A percentile compares a stretch with the other conserved stretches of the same genome.
Evolutionary conservation across 2,797 vertebrate genomes (phyloP).

Genomic region (Lycodopsis pacificus): DNA sequence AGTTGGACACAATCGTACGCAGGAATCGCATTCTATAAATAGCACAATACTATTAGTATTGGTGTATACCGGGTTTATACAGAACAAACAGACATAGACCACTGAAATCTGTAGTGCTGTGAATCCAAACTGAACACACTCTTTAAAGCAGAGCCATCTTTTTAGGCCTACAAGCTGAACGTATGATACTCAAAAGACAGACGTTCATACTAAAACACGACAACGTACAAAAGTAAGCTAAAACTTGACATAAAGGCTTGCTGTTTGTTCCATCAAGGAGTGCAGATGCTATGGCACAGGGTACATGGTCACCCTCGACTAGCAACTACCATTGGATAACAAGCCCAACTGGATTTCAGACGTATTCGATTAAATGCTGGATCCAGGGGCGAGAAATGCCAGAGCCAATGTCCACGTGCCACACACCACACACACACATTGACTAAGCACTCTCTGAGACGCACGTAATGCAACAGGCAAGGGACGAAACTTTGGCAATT

Average conservation of each 20-base stretch:
- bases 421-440: not conserved
- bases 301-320: not conserved
- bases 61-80: no score
- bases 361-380: slow-evolving; percentile 4
- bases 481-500: slow-evolving; percentile 38
- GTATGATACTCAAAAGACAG: not conserved
- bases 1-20: not conserved
- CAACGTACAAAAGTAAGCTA: not conserved
- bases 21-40: not conserved
- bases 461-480: not conserved
- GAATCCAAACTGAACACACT: not conserved
- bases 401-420: slow-evolving; percentile 11
- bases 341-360: slow-evolving; percentile 7
- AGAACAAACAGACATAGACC: no score
- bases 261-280: no score
- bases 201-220: not conserved
- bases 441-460: slow-evolving; percentile 23
- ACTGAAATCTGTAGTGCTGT: not conserved
- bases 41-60: not conserved
- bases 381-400: not conserved
- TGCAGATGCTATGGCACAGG: no score
- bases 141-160: slow-evolving; percentile 1
- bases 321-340: slow-evolving; percentile 4
- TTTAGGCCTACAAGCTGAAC: not conserved
- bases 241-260: not conserved